A percentile compares a stretch with the other conserved stretches of the same genome.
These are phyloP conservation scores for Mimachlamys varia DNA, from an alignment of 2,888 invertebrate species.

Conservation along the genomic window DNA sequence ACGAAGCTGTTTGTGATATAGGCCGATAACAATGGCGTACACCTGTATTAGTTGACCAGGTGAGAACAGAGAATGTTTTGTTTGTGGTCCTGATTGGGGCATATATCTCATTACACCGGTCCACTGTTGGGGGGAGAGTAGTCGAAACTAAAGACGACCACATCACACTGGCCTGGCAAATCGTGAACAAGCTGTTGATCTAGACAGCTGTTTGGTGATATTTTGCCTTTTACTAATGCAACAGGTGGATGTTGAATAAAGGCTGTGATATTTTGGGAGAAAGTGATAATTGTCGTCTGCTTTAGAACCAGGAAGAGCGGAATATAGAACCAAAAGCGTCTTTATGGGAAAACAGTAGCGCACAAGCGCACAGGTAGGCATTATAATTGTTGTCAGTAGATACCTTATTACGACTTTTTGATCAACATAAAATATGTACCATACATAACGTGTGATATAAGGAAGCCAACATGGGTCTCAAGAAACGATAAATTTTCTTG, in stretches of 20 bases:
- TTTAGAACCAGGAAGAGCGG: background rate
- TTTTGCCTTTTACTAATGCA: too few relatives aligned
- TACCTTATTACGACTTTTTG: too few relatives aligned
- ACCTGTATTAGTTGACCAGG: background rate
- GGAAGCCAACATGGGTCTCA: too few relatives aligned
- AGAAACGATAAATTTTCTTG: too few relatives aligned
- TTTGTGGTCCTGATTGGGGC: background rate
- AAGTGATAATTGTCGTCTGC: background rate
- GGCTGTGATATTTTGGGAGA: background rate
- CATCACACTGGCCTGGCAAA: background rate
- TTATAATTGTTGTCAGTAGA: background rate
- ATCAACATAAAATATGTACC: too few relatives aligned
- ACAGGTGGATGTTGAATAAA: background rate
- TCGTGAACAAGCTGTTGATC: too few relatives aligned
- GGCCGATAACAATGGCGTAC: constrained; percentile 4
- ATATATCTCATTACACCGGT: background rate
- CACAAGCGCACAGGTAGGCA: background rate
- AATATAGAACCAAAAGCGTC: background rate
- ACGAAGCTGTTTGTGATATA: background rate
- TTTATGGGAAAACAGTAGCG: background rate
- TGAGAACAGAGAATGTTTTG: constrained; percentile 20
- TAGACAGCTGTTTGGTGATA: too few relatives aligned
- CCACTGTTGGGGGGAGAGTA: background rate
- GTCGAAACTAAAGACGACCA: background rate
- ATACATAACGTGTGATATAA: too few relatives aligned